phyloP scores from a whole-genome alignment of 2,797 vertebrate genomes.

The Decapterus maruadsi region DNA sequence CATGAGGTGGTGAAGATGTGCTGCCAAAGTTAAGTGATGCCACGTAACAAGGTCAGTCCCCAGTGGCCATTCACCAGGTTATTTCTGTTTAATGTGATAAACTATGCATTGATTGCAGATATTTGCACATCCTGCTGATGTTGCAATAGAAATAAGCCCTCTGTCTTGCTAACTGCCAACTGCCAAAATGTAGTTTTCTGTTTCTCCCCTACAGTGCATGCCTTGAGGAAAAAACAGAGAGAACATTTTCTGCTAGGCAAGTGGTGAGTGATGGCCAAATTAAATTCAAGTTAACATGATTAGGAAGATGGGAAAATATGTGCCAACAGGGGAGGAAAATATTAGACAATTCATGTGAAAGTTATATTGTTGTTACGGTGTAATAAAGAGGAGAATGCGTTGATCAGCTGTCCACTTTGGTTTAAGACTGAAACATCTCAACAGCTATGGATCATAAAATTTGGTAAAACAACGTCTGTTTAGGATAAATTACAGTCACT shows the following conservation, averaged over 20 bases:
- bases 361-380: not conserved
- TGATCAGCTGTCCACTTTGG: not conserved
- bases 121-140: not conserved
- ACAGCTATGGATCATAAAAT: not conserved
- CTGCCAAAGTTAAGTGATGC: conserved; percentile 24
- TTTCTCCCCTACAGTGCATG: conserved; percentile 1
- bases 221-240: conserved; percentile 16
- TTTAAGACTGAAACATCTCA: not conserved
- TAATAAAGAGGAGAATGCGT: not conserved
- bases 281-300: conserved; percentile 43
- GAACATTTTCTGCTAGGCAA: conserved; percentile 28
- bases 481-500: not conserved
- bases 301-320: conserved; percentile 22
- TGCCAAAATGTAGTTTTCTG: not conserved
- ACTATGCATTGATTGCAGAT: not conserved
- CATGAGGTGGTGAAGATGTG: not conserved
- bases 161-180: not conserved
- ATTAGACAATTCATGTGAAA: conserved; percentile 15
- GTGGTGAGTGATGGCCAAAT: conserved; percentile 11
- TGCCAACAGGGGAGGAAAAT: not conserved
- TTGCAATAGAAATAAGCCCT: not conserved
- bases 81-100: not conserved
- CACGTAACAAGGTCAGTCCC: conserved; percentile 19
- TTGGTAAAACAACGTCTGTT: not conserved
- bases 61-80: not conserved